Conservation (phyloP, 2,888 invertebrate species). For the Achlya flavicornis region DNA sequence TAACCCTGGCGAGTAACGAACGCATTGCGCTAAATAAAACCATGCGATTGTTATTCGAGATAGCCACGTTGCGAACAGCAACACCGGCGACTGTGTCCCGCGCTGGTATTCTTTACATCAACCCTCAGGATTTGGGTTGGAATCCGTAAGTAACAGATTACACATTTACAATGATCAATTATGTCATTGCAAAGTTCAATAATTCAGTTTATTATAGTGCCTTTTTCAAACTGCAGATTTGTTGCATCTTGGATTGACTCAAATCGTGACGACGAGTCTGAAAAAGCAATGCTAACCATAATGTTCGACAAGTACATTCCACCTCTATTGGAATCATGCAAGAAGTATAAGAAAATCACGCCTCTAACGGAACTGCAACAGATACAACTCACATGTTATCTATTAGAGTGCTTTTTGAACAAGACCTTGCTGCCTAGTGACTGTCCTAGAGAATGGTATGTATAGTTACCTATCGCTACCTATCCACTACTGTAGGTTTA, state of each 20-base stretch:
- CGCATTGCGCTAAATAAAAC: slow-evolving; percentile 94
- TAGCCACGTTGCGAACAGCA: slow-evolving; percentile 93
- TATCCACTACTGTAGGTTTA: too few species aligned
- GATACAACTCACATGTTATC: slow-evolving; percentile 92
- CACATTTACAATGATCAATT: background rate
- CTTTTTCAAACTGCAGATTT: slow-evolving; percentile 79
- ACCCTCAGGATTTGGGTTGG: slow-evolving; percentile 97
- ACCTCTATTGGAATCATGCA: slow-evolving; percentile 89
- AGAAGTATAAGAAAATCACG: slow-evolving; percentile 93
- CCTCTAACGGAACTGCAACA: slow-evolving; percentile 96
- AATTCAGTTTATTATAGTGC: too few species aligned
- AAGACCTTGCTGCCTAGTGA: slow-evolving; percentile 92
- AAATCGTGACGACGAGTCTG: slow-evolving; percentile 87
- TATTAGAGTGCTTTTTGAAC: slow-evolving; percentile 93
- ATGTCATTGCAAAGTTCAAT: too few species aligned
- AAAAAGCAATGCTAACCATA: slow-evolving; percentile 91
- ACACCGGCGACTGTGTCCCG: slow-evolving; percentile 98
- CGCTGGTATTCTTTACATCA: slow-evolving; percentile 97
- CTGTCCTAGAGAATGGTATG: slow-evolving; percentile 94
- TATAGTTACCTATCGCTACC: background rate
- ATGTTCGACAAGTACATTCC: slow-evolving; percentile 98
- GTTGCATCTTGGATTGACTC: slow-evolving; percentile 95
- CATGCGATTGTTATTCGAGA: slow-evolving; percentile 97
- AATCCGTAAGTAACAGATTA: slow-evolving; percentile 89
- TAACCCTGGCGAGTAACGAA: slow-evolving; percentile 97